Conservation (phyloP, 2,797 vertebrate species). For the Brotogeris chrysoptera region DNA sequence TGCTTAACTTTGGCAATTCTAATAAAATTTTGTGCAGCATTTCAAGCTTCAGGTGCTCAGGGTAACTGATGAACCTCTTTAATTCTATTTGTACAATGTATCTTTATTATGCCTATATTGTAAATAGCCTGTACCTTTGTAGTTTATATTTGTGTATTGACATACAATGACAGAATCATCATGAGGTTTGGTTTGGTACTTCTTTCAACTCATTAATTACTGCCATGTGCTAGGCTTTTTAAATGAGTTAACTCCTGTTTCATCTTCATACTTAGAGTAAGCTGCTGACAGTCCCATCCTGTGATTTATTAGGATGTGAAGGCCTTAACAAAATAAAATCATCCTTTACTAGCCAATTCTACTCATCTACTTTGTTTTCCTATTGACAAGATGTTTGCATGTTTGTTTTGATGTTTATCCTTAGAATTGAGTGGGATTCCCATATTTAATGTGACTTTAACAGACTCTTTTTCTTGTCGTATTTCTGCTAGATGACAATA, state of each 20-base stretch:
- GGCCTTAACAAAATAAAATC: neutral
- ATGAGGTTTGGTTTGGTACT: neutral
- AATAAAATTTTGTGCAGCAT: neutral
- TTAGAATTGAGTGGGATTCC: neutral
- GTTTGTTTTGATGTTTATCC: neutral
- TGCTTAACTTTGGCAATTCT: neutral
- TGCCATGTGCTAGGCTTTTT: neutral
- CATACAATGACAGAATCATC: neutral
- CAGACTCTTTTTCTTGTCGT: neutral
- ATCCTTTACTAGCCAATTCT: neutral
- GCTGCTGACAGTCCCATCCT: neutral
- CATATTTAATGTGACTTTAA: neutral
- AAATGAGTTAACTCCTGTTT: neutral
- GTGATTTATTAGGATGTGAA: neutral
- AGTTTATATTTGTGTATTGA: neutral
- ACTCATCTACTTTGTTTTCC: neutral
- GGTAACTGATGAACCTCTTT: neutral
- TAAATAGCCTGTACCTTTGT: neutral
- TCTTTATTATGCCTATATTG: neutral
- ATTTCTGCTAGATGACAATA: neutral
- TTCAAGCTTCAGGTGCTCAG: neutral
- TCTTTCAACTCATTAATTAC: neutral
- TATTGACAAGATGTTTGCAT: neutral
- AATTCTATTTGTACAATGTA: rapidly evolving
- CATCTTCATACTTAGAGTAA: neutral